phyloP scores from a whole-genome alignment of 2,797 vertebrate genomes.

The Oryzias sinensis region DNA sequence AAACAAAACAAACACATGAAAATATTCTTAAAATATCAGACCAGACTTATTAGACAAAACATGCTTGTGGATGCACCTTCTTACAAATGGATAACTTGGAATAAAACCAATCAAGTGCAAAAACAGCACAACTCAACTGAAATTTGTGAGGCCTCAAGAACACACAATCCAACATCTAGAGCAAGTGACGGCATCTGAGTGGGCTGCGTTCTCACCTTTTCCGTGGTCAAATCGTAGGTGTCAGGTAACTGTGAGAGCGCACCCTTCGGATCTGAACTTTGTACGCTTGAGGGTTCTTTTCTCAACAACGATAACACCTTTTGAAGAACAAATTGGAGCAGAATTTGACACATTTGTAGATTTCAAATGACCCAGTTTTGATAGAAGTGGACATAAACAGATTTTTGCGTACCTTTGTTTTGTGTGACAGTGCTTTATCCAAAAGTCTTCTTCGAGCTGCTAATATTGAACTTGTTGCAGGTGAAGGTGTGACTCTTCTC shows the following conservation, averaged over 20 bases:
- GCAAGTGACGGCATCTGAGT: neutral
- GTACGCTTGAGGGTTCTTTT: conserved; percentile 63
- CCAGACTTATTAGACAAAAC: no score
- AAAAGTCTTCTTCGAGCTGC: conserved; percentile 78
- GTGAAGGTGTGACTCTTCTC: conserved; percentile 63
- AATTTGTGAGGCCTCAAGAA: no score
- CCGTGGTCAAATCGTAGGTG: conserved; percentile 68
- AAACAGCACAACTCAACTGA: no score
- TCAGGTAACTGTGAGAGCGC: conserved; percentile 51
- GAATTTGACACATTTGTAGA: neutral
- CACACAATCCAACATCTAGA: no score
- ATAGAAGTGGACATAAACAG: neutral
- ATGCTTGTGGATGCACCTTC: no score
- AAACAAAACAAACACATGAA: no score
- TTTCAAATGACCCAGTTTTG: neutral
- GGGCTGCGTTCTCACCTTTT: conserved; percentile 61
- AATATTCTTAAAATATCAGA: no score
- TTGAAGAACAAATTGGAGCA: conserved; percentile 6
- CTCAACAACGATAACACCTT: conserved; percentile 67
- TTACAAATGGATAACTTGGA: no score
- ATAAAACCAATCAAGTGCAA: no score
- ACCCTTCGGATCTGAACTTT: conserved; percentile 59
- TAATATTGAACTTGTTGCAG: conserved; percentile 74
- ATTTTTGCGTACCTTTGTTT: conserved; percentile 75
- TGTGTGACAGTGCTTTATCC: conserved; percentile 80